phyloP scores from a whole-genome alignment of 1,140 invertebrate species.

The Tetragonula clypearis region DNA sequence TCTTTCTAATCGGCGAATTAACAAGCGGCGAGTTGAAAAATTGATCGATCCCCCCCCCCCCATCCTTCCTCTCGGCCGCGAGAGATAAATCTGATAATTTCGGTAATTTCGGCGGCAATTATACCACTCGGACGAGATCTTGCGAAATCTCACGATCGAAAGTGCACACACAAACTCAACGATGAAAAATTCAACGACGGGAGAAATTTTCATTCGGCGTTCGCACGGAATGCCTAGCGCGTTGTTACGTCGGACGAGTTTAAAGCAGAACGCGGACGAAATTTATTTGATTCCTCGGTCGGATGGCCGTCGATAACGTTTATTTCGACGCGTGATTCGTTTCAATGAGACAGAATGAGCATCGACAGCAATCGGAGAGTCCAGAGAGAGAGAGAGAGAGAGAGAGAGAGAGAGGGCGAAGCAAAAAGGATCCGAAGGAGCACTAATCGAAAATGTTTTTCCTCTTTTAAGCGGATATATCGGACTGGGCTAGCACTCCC shows the following conservation, averaged over 20 bases:
- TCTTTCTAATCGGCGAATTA: conserved; percentile 31
- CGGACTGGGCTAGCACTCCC: neutral
- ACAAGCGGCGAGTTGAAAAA: neutral
- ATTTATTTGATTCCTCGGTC: neutral
- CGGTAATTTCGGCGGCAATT: too few relatives aligned
- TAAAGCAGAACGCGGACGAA: neutral
- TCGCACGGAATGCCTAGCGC: neutral
- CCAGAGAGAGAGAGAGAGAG: too few relatives aligned
- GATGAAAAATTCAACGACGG: neutral
- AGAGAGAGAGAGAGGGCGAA: too few relatives aligned
- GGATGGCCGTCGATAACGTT: neutral
- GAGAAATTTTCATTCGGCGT: neutral
- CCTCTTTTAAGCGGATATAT: conserved; percentile 12
- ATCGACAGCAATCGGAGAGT: neutral
- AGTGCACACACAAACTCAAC: neutral
- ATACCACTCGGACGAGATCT: too few relatives aligned
- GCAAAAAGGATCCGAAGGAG: neutral
- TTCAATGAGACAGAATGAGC: neutral
- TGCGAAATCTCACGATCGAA: too few relatives aligned
- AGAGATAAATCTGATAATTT: too few relatives aligned
- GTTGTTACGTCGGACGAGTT: neutral
- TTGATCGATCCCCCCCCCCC: neutral
- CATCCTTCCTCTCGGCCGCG: too few relatives aligned
- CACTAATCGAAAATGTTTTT: conserved; percentile 36
- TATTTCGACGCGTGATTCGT: neutral